Conservation (phyloP, 2,797 vertebrate species). For the Arnoldichthys spilopterus region DNA sequence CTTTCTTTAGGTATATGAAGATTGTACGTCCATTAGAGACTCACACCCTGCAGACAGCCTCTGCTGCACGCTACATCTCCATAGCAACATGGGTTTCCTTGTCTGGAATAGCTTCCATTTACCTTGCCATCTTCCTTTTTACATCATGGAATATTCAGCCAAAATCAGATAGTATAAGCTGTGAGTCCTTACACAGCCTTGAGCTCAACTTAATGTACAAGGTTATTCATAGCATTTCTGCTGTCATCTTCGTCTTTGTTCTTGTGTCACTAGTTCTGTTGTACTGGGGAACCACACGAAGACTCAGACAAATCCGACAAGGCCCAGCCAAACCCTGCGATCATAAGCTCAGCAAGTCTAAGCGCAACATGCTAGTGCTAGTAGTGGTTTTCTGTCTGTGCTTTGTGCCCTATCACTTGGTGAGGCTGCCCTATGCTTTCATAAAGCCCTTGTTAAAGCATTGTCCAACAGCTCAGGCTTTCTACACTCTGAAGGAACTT, state of each 20-base stretch:
- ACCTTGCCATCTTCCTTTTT: conserved; percentile 59
- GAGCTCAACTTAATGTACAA: conserved; percentile 57
- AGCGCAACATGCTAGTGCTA: conserved; percentile 73
- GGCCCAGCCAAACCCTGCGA: conserved; percentile 19
- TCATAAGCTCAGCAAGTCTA: conserved; percentile 63
- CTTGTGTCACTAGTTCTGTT: conserved; percentile 67
- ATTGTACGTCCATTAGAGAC: conserved; percentile 66
- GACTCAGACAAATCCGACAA: conserved; percentile 53
- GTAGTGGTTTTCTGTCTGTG: conserved; percentile 75
- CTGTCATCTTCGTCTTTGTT: conserved; percentile 64
- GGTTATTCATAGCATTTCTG: conserved; percentile 58
- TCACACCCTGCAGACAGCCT: conserved; percentile 62
- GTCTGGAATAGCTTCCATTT: conserved; percentile 40
- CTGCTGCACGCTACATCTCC: conserved; percentile 59
- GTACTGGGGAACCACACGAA: conserved; percentile 64
- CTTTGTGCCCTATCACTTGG: conserved; percentile 76
- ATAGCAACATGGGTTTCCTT: conserved; percentile 69
- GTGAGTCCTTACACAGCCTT: conserved; percentile 51
- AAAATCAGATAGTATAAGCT: neutral
- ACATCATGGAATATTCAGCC: rapidly evolving
- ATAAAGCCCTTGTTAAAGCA: neutral
- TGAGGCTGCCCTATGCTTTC: conserved; percentile 71
- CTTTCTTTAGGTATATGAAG: conserved; percentile 72
- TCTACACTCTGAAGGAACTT: conserved; percentile 71
- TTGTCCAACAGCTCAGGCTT: neutral